Evolutionary conservation across 2,113 vertebrate genomes (phyloP).

Genomic region (Sylvia atricapilla): DNA sequence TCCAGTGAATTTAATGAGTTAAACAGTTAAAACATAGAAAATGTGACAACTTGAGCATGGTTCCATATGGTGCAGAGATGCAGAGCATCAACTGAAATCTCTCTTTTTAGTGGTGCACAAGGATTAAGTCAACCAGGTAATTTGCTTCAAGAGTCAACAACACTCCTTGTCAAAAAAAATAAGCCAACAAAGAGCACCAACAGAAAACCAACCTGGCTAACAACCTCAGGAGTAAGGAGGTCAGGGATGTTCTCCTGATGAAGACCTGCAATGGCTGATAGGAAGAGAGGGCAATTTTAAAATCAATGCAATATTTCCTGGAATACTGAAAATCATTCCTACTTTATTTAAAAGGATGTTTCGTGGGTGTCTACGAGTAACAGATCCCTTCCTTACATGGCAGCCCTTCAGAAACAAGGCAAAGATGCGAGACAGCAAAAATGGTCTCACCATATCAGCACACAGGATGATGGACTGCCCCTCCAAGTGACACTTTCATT

Average conservation of each 20-base stretch:
- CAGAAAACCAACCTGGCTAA: background rate
- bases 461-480: slow-evolving; percentile 78
- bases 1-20: background rate
- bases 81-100: background rate
- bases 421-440: slow-evolving; percentile 62
- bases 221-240: slow-evolving; percentile 18
- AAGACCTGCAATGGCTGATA: slow-evolving; percentile 47
- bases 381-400: background rate
- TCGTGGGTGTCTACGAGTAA: slow-evolving; percentile 56
- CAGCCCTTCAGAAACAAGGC: slow-evolving; percentile 50
- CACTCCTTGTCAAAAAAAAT: background rate
- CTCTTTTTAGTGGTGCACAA: background rate
- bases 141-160: slow-evolving; percentile 1
- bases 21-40: slow-evolving; percentile 24
- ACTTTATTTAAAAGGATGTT: slow-evolving; percentile 45
- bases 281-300: slow-evolving; percentile 57
- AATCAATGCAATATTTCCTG: slow-evolving; percentile 64
- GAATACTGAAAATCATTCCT: background rate
- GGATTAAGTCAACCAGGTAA: background rate
- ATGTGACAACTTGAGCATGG: background rate
- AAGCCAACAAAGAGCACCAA: background rate
- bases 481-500: slow-evolving; percentile 95
- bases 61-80: background rate
- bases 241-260: background rate
- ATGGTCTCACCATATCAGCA: slow-evolving; percentile 75